Evolutionary conservation across 2,888 invertebrate species (phyloP).

Genomic region (Drosophila buzzatii): DNA sequence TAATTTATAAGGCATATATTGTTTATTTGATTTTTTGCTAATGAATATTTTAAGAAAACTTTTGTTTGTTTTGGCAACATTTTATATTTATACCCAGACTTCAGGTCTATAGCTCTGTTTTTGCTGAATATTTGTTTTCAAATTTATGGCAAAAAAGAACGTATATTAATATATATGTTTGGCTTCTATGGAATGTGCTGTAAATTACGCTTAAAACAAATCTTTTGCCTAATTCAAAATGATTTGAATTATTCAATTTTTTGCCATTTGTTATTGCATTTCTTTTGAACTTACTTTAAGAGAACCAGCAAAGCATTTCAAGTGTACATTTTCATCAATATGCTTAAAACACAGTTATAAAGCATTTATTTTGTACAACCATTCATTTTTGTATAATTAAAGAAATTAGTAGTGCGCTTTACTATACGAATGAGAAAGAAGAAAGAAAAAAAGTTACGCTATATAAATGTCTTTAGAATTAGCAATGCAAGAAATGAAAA

Average conservation of each 20-base stretch:
- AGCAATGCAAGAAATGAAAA: constrained; percentile 40
- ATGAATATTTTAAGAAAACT: constrained; percentile 44
- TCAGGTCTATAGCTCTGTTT: not conserved
- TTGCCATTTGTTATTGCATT: constrained; percentile 60
- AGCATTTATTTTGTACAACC: constrained; percentile 59
- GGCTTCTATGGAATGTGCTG: constrained; percentile 32
- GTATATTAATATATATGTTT: not conserved
- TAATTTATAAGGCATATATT: constrained; percentile 69
- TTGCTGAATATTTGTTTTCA: constrained; percentile 52
- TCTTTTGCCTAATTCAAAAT: constrained; percentile 23
- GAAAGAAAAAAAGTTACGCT: constrained; percentile 47
- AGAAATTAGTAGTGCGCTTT: constrained; percentile 59
- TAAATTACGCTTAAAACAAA: constrained; percentile 52
- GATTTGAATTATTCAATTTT: constrained; percentile 21
- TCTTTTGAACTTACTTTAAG: constrained; percentile 48
- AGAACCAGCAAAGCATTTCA: constrained; percentile 66
- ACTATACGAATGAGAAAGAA: constrained; percentile 49
- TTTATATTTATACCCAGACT: not conserved
- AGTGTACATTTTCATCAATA: constrained; percentile 70
- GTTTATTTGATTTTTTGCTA: constrained; percentile 53
- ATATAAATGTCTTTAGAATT: constrained; percentile 59
- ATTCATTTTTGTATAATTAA: constrained; percentile 31
- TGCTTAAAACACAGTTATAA: constrained; percentile 72
- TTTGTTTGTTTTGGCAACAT: constrained; percentile 38
- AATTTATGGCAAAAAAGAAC: constrained; percentile 28